These are phyloP conservation scores for Typhlichthys subterraneus DNA, from an alignment of 2,797 vertebrate species.

Conservation along the genomic window DNA sequence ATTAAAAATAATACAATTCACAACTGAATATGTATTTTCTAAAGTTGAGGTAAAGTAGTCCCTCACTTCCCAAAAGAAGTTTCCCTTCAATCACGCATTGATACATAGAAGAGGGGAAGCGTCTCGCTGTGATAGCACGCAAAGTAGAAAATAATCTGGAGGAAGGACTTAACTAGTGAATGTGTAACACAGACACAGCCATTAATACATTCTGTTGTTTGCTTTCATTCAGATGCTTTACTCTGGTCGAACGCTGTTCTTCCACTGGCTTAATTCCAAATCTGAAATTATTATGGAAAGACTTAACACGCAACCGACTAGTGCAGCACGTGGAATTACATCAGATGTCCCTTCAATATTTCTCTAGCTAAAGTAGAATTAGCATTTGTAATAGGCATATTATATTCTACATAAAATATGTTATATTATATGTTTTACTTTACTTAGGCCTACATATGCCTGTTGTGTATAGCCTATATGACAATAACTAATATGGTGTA, in stretches of 20 bases:
- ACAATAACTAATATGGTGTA: too few species aligned
- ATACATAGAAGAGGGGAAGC: conserved; percentile 69
- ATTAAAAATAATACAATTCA: rapidly evolving
- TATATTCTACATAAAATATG: too few species aligned
- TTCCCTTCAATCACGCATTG: conserved; percentile 79
- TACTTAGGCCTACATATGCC: too few species aligned
- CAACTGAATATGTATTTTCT: conserved; percentile 7
- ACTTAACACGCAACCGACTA: conserved; percentile 18
- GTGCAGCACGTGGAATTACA: conserved; percentile 70
- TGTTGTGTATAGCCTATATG: too few species aligned
- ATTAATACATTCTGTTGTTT: conserved; percentile 54
- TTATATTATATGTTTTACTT: too few species aligned
- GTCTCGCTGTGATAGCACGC: conserved; percentile 73
- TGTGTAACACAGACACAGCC: conserved; percentile 23
- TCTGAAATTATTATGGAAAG: conserved; percentile 24
- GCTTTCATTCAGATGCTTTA: conserved; percentile 42
- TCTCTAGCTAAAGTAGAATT: conserved; percentile 17
- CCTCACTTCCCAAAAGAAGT: conserved; percentile 83
- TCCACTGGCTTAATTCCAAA: not conserved
- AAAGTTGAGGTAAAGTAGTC: conserved; percentile 75
- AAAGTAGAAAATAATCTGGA: conserved; percentile 64
- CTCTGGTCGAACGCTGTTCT: conserved; percentile 14
- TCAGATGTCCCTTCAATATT: conserved; percentile 48
- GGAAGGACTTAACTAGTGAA: conserved; percentile 46
- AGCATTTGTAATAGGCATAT: not conserved